A percentile compares a stretch with the other conserved stretches of the same genome.
phyloP scores from a whole-genome alignment of 2,797 vertebrate species.

The Loriculus beryllinus region DNA sequence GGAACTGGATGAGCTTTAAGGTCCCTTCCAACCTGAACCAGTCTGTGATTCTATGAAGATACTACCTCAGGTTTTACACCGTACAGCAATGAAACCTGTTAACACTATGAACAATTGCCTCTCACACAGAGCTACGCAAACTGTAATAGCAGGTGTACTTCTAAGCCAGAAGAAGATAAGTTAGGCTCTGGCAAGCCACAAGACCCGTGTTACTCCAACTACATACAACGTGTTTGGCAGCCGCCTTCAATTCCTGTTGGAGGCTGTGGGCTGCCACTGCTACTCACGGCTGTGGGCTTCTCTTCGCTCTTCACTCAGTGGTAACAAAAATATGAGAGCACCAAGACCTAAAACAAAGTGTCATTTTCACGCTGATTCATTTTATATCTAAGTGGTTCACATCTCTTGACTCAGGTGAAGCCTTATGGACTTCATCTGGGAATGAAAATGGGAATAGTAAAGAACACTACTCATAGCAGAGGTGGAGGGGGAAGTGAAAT shows the following conservation, averaged over 20 bases:
- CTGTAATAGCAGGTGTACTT: neutral
- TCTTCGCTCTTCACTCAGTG: rapidly evolving
- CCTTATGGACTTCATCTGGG: neutral
- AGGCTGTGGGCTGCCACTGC: neutral
- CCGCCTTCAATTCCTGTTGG: rapidly evolving
- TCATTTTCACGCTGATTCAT: rapidly evolving
- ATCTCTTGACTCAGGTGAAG: neutral
- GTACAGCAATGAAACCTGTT: rapidly evolving
- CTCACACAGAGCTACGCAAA: neutral
- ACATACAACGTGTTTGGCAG: neutral
- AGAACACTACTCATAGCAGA: rapidly evolving
- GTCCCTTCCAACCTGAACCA: neutral
- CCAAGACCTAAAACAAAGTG: neutral
- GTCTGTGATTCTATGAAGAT: neutral
- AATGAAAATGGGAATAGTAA: neutral
- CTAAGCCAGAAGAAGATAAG: neutral
- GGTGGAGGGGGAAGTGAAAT: rapidly evolving
- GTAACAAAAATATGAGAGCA: neutral
- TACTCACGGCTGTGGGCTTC: neutral
- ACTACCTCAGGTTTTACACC: neutral
- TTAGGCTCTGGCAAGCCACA: neutral
- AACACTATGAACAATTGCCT: neutral
- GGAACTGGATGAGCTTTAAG: neutral
- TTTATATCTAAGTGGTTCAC: rapidly evolving
- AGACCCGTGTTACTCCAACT: neutral